These are phyloP conservation scores for Orchesellides sinensis DNA, from an alignment of 2,888 invertebrate species.

Conservation along the genomic window DNA sequence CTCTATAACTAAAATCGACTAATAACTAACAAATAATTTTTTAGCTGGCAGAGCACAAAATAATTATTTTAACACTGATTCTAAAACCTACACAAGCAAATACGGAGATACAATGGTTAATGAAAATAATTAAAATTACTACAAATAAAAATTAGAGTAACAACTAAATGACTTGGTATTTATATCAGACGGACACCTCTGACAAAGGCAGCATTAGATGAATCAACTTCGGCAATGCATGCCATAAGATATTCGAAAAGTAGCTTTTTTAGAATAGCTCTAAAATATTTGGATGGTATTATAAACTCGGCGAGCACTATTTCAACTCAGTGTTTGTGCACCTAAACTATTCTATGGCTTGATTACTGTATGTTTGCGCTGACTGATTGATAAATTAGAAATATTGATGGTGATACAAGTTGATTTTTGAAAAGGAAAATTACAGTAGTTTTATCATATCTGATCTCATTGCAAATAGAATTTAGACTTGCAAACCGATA, in stretches of 20 bases:
- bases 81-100: slow-evolving; percentile 26
- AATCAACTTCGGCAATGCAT: not conserved
- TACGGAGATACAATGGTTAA: slow-evolving; percentile 48
- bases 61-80: slow-evolving; percentile 16
- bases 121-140: slow-evolving; percentile 34
- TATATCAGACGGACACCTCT: slow-evolving; percentile 49
- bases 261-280: not conserved
- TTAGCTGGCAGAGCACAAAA: slow-evolving; percentile 25
- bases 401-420: not conserved
- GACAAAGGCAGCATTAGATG: slow-evolving; percentile 12
- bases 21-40: too few relatives aligned
- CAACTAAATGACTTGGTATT: slow-evolving; percentile 62
- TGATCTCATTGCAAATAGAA: slow-evolving; percentile 3
- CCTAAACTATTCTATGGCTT: slow-evolving; percentile 2
- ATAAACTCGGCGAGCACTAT: too few relatives aligned
- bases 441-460: not conserved
- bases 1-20: slow-evolving; percentile 11
- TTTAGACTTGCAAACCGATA: not conserved
- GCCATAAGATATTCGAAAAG: slow-evolving; percentile 5
- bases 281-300: slow-evolving; percentile 2
- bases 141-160: slow-evolving; percentile 46
- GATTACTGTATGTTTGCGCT: not conserved
- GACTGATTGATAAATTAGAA: not conserved
- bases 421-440: too few relatives aligned
- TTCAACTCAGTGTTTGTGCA: not conserved